A percentile compares a stretch with the other conserved stretches of the same genome.
phyloP scores from a whole-genome alignment of 2,888 invertebrate genomes.

The Geotrupes spiniger region DNA sequence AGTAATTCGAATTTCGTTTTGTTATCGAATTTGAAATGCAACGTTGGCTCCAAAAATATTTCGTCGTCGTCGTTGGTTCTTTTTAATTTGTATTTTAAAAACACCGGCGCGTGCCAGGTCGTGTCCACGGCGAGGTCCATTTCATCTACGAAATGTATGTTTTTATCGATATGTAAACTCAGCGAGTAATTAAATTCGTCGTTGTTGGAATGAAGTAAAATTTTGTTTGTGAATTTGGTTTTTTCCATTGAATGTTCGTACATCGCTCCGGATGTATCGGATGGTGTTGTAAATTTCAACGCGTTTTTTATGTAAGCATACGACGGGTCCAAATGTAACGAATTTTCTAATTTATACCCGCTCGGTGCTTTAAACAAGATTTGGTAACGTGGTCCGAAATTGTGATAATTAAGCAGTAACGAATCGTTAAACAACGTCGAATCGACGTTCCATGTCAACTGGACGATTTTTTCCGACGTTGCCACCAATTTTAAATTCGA shows the following conservation, averaged over 20 bases:
- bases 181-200: background rate
- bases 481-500: constrained; percentile 9
- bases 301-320: constrained; percentile 11
- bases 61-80: background rate
- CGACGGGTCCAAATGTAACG: constrained; percentile 11
- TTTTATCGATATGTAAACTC: background rate
- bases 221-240: no score
- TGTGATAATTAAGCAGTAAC: constrained; percentile 9
- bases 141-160: background rate
- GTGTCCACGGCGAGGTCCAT: background rate
- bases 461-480: constrained; percentile 3
- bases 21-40: constrained; percentile 5
- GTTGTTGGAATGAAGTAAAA: background rate
- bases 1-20: background rate
- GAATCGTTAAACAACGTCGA: constrained; percentile 18
- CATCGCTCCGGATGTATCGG: constrained; percentile 2
- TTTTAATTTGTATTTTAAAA: background rate
- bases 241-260: constrained; percentile 13
- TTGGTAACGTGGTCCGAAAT: background rate
- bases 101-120: background rate
- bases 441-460: constrained; percentile 19
- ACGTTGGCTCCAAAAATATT: background rate
- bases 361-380: constrained; percentile 10
- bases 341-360: constrained; percentile 17
- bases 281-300: constrained; percentile 13